Percentiles rank a stretch among this genome's conserved stretches.
phyloP scores from a whole-genome alignment of 2,888 invertebrate species.

The Polia nebulosa region DNA sequence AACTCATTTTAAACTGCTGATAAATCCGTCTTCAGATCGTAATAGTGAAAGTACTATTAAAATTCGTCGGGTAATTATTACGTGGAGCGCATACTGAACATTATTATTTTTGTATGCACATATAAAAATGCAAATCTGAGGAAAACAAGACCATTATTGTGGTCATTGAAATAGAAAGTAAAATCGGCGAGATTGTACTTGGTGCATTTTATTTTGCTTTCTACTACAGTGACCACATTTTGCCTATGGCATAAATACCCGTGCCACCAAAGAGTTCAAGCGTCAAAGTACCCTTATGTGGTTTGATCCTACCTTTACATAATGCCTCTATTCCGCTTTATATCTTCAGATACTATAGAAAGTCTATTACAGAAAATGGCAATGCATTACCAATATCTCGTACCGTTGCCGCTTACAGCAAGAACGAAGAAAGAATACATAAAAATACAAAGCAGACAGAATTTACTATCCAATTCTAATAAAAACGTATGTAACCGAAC shows the following conservation, averaged over 20 bases:
- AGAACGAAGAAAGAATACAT: slow-evolving; percentile 28
- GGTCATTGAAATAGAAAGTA: slow-evolving; percentile 50
- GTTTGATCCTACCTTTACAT: neutral
- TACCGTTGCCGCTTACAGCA: slow-evolving; percentile 11
- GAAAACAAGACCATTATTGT: slow-evolving; percentile 29
- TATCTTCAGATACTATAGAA: neutral
- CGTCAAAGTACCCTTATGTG: neutral
- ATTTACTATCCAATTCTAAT: slow-evolving; percentile 59
- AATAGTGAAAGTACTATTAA: slow-evolving; percentile 58
- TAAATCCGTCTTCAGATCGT: slow-evolving; percentile 33
- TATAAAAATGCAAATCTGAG: slow-evolving; percentile 54
- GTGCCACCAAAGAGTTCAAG: neutral
- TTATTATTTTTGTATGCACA: slow-evolving; percentile 32
- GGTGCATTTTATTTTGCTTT: neutral
- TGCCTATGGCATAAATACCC: neutral
- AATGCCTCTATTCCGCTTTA: slow-evolving; percentile 9
- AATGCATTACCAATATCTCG: slow-evolving; percentile 30
- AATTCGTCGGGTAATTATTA: slow-evolving; percentile 50
- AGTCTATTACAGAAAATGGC: slow-evolving; percentile 40
- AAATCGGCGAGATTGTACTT: slow-evolving; percentile 6
- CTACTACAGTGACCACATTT: neutral
- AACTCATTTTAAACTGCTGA: slow-evolving; percentile 20
- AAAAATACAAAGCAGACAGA: slow-evolving; percentile 53
- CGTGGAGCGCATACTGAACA: slow-evolving; percentile 29
- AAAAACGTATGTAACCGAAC: slow-evolving; percentile 58